Evolutionary conservation across 2,888 invertebrate species (phyloP), one percentile per base, ranked within the genome.

Genomic region (Deladenus siricidicola): DNA sequence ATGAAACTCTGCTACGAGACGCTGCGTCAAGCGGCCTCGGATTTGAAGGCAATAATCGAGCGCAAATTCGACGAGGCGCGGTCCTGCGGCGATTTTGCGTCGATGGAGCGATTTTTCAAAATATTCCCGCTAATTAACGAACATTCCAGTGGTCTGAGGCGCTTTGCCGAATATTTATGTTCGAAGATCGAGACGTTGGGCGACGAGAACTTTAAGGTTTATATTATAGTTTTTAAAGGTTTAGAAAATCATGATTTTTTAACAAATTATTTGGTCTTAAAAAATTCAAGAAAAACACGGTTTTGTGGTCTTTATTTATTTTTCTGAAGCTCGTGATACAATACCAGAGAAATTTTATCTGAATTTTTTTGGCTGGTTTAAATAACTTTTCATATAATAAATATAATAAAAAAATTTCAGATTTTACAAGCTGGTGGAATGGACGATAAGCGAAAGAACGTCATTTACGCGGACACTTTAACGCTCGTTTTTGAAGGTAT

Each of bases 21-120:
- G 73, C 81, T 91, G 17, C 65, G 72, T 6, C 55, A 68, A 19
- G 74, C 75, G 1, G 63, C 67, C 14, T 59, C 63, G 0, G 62
- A 71, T 17, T 61, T 78, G 24, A 73, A 72, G 59, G 82, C 83
- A 8, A 86, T 89, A 60, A 85, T 90, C 1, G 85, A 85, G 51
- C 85, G 84, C 55, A 87, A 89, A 78, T 93, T 96, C 80, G 89
- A 91, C 73, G 90, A 91, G 77, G 90, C 96, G 3, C 88, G 93
- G 0, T 85, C 86, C 58, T 86, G 85, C 54, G 89, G 89, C 73
- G 93, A 96, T 80, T 84, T 89, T 45, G 88, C 88, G 0, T 88
- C 89, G 0, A 89, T 94, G 21, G 92, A 94, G 79, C 83, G 94
- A 43, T 89, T 94, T 79, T 96, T 96, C 80, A 94, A 94, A 81